phyloP scores from a whole-genome alignment of 2,797 vertebrate species.

The Hirundo rustica region DNA sequence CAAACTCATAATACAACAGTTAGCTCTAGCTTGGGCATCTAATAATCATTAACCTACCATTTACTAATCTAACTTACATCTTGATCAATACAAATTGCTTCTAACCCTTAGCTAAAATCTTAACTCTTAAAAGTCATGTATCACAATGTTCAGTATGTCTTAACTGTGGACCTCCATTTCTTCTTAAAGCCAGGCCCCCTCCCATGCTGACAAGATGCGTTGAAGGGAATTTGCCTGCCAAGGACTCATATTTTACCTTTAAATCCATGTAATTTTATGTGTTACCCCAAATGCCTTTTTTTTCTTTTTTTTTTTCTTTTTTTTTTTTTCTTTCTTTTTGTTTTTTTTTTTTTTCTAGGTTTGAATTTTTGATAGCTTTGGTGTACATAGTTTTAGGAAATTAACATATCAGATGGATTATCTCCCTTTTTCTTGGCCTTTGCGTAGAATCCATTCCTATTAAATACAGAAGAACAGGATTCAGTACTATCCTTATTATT shows the following conservation, averaged over 20 bases:
- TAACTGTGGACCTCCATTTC: not conserved
- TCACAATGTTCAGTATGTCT: not conserved
- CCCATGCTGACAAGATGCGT: not conserved
- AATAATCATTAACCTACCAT: too few species aligned
- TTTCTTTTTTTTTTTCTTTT: fast-evolving
- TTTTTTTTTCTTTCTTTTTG: fast-evolving
- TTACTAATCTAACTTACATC: too few species aligned
- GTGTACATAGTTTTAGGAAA: not conserved
- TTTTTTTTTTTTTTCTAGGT: not conserved
- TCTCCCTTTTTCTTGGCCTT: not conserved
- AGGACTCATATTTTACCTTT: not conserved
- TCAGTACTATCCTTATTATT: not conserved
- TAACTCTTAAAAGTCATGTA: too few species aligned
- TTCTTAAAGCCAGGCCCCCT: not conserved
- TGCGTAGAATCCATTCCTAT: not conserved
- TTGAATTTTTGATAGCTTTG: not conserved
- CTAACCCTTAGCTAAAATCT: too few species aligned
- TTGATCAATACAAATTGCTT: too few species aligned
- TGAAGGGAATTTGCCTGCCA: not conserved
- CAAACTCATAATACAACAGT: too few species aligned
- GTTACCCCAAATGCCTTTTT: not conserved
- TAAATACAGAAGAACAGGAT: not conserved
- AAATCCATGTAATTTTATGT: not conserved
- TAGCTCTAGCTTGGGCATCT: too few species aligned
- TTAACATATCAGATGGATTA: not conserved